Evolutionary conservation across 2,113 vertebrate genomes (phyloP).

Genomic region (Oncorhynchus kisutch): DNA sequence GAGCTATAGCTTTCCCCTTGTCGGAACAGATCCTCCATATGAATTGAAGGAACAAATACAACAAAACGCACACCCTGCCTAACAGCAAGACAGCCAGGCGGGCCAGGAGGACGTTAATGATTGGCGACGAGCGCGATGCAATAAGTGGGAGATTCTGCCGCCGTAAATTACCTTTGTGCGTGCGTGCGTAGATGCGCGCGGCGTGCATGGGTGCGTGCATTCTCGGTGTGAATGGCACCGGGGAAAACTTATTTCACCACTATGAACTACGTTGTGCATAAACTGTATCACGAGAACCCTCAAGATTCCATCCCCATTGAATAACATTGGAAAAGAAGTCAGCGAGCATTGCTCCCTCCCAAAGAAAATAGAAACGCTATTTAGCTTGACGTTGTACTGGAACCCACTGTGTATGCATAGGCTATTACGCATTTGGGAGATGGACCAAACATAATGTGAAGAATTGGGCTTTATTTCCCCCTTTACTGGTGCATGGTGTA

Average conservation of each 20-base stretch:
- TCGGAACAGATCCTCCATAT: no score
- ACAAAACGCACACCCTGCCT: no score
- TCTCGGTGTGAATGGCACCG: neutral
- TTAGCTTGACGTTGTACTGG: neutral
- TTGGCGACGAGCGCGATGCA: neutral
- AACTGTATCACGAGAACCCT: neutral
- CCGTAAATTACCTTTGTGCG: no score
- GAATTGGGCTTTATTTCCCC: no score
- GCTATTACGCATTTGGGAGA: neutral
- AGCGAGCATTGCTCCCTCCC: neutral
- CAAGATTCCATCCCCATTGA: neutral
- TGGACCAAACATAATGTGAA: neutral
- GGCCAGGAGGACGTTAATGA: neutral
- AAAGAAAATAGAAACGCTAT: neutral
- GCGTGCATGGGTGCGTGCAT: neutral
- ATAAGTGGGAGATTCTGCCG: neutral
- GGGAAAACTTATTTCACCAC: neutral
- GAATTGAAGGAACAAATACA: no score
- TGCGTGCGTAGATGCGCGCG: no score
- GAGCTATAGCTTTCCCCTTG: no score
- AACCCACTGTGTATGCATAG: neutral
- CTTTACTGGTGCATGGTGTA: no score
- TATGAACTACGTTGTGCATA: neutral
- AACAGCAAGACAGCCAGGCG: no score
- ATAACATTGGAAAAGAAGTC: constrained; percentile 5